Conservation (phyloP, 2,797 vertebrate species). For the Vultur gryphus region DNA sequence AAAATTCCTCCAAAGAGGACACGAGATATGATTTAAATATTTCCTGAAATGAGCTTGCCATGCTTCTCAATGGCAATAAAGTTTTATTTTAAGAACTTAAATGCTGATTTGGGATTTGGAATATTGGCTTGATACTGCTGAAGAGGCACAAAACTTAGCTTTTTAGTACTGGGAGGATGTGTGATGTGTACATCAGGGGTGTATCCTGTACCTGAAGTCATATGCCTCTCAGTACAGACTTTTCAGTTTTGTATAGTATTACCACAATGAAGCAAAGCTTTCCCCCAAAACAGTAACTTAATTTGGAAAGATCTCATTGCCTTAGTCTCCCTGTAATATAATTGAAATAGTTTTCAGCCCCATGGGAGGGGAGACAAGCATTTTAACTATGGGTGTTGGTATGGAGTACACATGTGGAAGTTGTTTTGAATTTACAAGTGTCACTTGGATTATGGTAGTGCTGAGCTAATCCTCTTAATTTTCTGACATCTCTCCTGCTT, state of each 20-base stretch:
- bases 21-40: not conserved
- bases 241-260: not conserved
- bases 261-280: not conserved
- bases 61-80: not conserved
- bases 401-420: constrained; percentile 1
- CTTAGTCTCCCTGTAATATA: not conserved
- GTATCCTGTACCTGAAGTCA: not conserved
- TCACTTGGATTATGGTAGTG: constrained; percentile 31
- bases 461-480: constrained; percentile 29
- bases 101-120: not conserved
- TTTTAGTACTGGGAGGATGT: not conserved
- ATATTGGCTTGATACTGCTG: not conserved
- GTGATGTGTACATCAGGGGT: not conserved
- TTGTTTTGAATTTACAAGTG: constrained; percentile 39
- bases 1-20: not conserved
- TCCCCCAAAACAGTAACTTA: not conserved
- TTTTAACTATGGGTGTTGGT: constrained; percentile 16
- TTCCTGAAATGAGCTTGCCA: not conserved
- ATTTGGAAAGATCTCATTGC: not conserved
- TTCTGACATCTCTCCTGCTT: constrained; percentile 30
- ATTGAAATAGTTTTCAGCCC: not conserved
- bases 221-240: not conserved
- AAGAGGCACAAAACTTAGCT: not conserved
- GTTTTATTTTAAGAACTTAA: not conserved
- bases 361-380: not conserved